Base-by-base conservation (phyloP, 2,113 vertebrate genomes). In the Sciurus niger region DNA sequence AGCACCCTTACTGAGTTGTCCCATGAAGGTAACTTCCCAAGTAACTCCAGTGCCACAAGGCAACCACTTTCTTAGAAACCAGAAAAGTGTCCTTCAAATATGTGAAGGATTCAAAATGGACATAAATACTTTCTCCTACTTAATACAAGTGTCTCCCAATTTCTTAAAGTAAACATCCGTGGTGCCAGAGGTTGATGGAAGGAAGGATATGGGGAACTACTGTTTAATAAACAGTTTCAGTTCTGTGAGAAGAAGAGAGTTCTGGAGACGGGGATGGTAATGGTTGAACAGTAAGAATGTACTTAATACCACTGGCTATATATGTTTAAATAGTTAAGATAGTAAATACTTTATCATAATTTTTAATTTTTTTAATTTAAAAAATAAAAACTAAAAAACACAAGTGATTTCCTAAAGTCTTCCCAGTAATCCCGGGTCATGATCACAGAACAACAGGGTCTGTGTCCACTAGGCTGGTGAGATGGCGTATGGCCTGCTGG, bases 21-120 rank as follows among this genome's bases (percentile, higher is more conserved):
- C 37, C 18, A 2, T 37, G 3, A 8, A 6, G 1, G 37, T 22
- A 12, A 32, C 32, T 28, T n/a, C 72, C 55, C 46, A 24, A 28
- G 16, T 60, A 37, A 55, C 53, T 48, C 25, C 0, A 46, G 37
- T 22, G 32, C 68, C 2, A 0, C 32, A 48, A 63, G n/a, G 5
- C 89, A 85, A 80, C 65, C 53, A 30, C 43, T 48, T 78, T 53
- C 63, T 63, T 14, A 85, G 79, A 95, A 95, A 82, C 85, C 55
- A 67, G 14, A 58, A 63, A 83, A 51, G 28, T 32, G 65, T 18
- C 3, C 12, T 32, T 63, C 9, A 8, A 40, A 34, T 18, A 32
- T 2, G 9, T 32, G 53, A 83, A 74, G 18, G 25, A 72, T 40
- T 51, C 60, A 34, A 32, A 34, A 30, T 16, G n/a, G 40, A 53